Evolutionary conservation across 1,140 invertebrate genomes (phyloP), one percentile per base, ranked within the genome.

Genomic region (Homalodisca vitripennis): DNA sequence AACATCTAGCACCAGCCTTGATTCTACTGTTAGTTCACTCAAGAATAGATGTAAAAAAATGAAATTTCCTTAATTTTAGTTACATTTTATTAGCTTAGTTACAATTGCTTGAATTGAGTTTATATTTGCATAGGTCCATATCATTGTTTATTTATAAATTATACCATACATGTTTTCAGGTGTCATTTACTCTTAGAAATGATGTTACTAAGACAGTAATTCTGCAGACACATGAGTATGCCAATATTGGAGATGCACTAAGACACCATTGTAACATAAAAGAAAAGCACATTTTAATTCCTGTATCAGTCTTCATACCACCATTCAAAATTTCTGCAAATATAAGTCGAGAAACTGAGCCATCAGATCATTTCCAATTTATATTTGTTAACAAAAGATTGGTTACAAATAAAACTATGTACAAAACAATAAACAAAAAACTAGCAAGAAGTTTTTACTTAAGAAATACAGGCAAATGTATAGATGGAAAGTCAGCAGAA

Each of bases 161-260:
- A n/a, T n/a, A n/a, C n/a, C 34, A 41, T 41, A 10, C 17, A 10
- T 41, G 34, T 6, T 51, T 51, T 20, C 48, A 51, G 48, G 48
- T 51, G 3, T 51, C 48, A n/a, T 51, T 51, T 51, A 51, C 48
- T 51, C 48, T 51, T 3, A 51, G 48, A 20, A 51, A 51, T 22
- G 48, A 51, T 51, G 48, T 51, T 51, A 51, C 48, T 3, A 51
- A 51, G n/a, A 3, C n/a, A 20, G n/a, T 51, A n/a, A 51, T 51
- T 51, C 22, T 51, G 22, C 48, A 51, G 22, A 51, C 48, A 10
- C 48, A 51, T 20, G 48, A 51, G n/a, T 51, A 20, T 22, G 22
- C 14, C 3, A 51, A 22, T 22, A 20, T 3, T 51, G 48, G 22
- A 20, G 48, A 51, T n/a, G 48, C 48, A 10, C 2, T 51, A 10